Percentiles rank a stretch among this genome's conserved stretches.
phyloP scores from a whole-genome alignment of 1,140 invertebrate genomes.

The Aradophagus sp. region DNA sequence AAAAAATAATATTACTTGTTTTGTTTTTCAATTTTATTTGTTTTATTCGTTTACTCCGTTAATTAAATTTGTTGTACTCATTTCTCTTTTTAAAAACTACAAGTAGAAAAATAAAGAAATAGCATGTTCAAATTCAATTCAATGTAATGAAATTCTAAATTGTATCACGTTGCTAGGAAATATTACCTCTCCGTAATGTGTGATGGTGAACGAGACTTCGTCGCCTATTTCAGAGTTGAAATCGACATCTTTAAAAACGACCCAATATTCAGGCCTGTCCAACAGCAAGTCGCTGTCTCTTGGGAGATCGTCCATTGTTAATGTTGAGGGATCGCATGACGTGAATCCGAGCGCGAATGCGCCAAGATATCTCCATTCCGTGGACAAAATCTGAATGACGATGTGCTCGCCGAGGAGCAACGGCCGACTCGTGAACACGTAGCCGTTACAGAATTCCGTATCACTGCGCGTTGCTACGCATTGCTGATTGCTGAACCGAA shows the following conservation, averaged over 20 bases:
- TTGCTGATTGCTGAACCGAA: constrained; percentile 85
- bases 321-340: constrained; percentile 88
- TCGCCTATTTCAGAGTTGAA: constrained; percentile 88
- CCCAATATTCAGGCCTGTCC: constrained; percentile 98
- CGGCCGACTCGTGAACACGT: constrained; percentile 92
- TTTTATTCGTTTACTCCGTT: constrained; percentile 1
- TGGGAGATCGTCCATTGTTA: constrained; percentile 86
- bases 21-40: no score
- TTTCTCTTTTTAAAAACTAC: no score
- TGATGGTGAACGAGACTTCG: constrained; percentile 92
- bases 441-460: constrained; percentile 94
- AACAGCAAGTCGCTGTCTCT: constrained; percentile 94
- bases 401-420: constrained; percentile 89
- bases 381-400: constrained; percentile 88
- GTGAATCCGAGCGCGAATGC: constrained; percentile 94
- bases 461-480: constrained; percentile 86
- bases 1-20: no score
- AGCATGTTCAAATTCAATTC: no score
- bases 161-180: neutral
- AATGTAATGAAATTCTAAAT: no score
- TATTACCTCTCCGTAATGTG: constrained; percentile 86
- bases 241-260: constrained; percentile 94
- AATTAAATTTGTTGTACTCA: no score
- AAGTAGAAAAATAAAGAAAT: no score
- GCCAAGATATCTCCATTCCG: constrained; percentile 90